A percentile compares a stretch with the other conserved stretches of the same genome.
Evolutionary conservation across 2,888 invertebrate genomes (phyloP).

Genomic region (Pheosia tremula): DNA sequence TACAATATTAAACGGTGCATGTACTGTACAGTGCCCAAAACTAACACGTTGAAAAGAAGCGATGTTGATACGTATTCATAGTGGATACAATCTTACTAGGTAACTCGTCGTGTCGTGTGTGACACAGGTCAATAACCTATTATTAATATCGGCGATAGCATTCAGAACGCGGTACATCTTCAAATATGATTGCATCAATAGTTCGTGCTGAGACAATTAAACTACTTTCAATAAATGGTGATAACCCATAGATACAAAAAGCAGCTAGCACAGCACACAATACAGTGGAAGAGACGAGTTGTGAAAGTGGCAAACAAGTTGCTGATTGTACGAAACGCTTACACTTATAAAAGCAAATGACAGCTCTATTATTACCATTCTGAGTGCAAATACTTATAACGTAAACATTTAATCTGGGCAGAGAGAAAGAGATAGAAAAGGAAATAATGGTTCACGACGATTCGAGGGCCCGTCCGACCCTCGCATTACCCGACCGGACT

Average conservation of each 20-base stretch:
- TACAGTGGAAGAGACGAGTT: constrained; percentile 83
- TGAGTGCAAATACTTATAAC: constrained; percentile 74
- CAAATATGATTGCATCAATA: constrained; percentile 55
- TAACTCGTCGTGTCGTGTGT: constrained; percentile 21
- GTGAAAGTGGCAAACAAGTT: constrained; percentile 81
- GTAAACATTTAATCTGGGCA: constrained; percentile 71
- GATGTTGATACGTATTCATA: constrained; percentile 33
- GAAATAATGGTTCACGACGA: constrained; percentile 35
- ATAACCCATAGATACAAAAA: constrained; percentile 83
- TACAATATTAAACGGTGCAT: constrained; percentile 63
- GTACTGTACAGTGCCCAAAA: constrained; percentile 75
- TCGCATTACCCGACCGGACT: constrained; percentile 39
- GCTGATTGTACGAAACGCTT: constrained; percentile 82
- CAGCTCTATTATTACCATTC: constrained; percentile 84
- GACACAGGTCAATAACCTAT: constrained; percentile 26
- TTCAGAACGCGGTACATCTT: constrained; percentile 34
- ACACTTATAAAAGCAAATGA: constrained; percentile 83
- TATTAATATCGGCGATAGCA: constrained; percentile 29
- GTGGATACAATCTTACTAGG: constrained; percentile 28
- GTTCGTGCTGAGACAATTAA: constrained; percentile 73
- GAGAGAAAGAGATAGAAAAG: constrained; percentile 69
- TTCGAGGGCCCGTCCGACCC: constrained; percentile 41
- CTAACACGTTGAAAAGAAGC: constrained; percentile 58
- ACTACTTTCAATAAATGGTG: constrained; percentile 79
- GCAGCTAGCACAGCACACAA: constrained; percentile 84